Evolutionary conservation across 1,140 invertebrate genomes (phyloP).

Genomic region (Planococcus citri): DNA sequence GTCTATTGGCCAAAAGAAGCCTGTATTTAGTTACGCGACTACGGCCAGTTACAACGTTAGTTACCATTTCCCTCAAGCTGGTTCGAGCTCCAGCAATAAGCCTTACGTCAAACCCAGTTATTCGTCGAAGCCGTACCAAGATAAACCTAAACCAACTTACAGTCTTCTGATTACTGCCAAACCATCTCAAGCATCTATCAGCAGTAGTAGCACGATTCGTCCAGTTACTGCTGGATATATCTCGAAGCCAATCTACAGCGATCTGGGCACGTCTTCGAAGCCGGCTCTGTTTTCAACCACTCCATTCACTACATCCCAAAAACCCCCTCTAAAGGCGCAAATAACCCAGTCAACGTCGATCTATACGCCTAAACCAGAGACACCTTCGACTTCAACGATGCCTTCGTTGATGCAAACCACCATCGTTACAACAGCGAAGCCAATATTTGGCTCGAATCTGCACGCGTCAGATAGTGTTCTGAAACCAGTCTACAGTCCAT

Average conservation of each 20-base stretch:
- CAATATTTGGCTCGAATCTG: constrained; percentile 14
- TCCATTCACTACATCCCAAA: background rate
- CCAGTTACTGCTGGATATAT: background rate
- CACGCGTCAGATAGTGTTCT: background rate
- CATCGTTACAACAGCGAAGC: constrained; percentile 20
- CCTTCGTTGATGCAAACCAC: background rate
- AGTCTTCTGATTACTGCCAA: background rate
- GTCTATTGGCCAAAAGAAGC: background rate
- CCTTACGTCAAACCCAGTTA: background rate
- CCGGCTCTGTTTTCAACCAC: background rate
- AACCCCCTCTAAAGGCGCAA: background rate
- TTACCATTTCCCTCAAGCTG: background rate
- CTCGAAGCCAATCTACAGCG: background rate
- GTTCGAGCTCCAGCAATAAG: background rate
- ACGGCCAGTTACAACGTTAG: constrained; percentile 16
- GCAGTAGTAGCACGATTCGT: background rate
- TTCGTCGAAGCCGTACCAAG: background rate
- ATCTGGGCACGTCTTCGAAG: background rate
- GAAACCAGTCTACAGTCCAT: background rate
- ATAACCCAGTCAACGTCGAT: background rate
- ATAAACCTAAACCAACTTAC: background rate
- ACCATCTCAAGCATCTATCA: background rate
- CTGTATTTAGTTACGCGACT: background rate
- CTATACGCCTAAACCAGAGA: background rate
- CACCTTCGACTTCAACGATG: background rate